Percentiles rank a stretch among this genome's conserved stretches.
Evolutionary conservation across 2,797 vertebrate genomes (phyloP).

Genomic region (Echeneis naucrates): DNA sequence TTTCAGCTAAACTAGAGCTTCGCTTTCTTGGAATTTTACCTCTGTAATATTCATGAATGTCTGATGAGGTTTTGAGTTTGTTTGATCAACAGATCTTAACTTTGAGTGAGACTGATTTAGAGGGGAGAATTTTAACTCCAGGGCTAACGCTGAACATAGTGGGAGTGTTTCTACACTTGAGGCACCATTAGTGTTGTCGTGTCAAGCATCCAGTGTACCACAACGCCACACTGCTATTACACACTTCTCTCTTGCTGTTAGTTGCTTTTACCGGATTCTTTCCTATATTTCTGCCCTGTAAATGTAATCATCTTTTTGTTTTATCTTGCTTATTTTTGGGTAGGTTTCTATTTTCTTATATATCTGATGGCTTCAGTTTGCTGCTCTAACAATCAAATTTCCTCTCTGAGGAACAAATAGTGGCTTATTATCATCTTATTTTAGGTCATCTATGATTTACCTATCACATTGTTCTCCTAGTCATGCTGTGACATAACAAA

Average conservation of each 20-base stretch:
- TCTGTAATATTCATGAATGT: not conserved
- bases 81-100: not conserved
- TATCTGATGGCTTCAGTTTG: too few species aligned
- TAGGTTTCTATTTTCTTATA: too few species aligned
- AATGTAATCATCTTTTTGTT: too few species aligned
- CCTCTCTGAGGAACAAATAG: too few species aligned
- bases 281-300: not conserved
- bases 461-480: not conserved
- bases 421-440: too few species aligned
- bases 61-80: not conserved
- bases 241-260: not conserved
- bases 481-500: not conserved
- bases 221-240: not conserved
- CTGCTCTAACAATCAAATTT: too few species aligned
- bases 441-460: not conserved
- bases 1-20: constrained; percentile 7
- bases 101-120: not conserved
- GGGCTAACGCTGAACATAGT: not conserved
- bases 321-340: too few species aligned
- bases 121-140: not conserved
- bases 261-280: not conserved
- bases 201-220: not conserved
- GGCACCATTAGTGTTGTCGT: not conserved
- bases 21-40: constrained; percentile 1
- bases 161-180: not conserved